A percentile compares a stretch with the other conserved stretches of the same genome.
Conservation (phyloP, 1,140 invertebrate species). For the Pteromalus puparum region DNA sequence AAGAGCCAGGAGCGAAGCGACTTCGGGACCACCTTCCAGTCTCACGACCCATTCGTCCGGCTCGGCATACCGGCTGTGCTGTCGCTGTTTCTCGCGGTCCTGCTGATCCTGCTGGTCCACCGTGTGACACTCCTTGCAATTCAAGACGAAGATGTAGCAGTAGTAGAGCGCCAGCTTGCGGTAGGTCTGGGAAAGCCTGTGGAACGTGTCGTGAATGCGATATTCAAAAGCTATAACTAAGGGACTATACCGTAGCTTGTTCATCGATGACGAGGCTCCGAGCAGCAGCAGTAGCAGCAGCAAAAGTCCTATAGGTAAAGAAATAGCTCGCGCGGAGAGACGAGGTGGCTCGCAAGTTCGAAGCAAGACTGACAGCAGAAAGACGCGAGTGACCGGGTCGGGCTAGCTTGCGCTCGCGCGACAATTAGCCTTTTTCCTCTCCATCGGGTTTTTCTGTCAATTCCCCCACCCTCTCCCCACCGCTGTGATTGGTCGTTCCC, state of each 20-base stretch:
- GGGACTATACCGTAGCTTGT: not conserved
- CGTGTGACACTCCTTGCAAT: not conserved
- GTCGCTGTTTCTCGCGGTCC: not conserved
- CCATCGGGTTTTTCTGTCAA: not conserved
- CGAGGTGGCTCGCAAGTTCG: not conserved
- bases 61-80: conserved; percentile 50
- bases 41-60: conserved; percentile 78
- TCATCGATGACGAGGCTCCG: not conserved
- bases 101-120: not conserved
- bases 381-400: not conserved
- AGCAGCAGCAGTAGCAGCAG: too few relatives aligned
- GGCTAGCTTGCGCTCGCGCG: not conserved
- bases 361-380: not conserved
- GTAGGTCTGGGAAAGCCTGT: not conserved
- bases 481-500: not conserved
- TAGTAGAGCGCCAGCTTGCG: conserved; percentile 9
- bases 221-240: not conserved
- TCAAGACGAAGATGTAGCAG: conserved; percentile 4
- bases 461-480: not conserved
- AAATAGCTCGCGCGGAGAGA: too few relatives aligned
- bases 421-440: conserved; percentile 26
- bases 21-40: conserved; percentile 72
- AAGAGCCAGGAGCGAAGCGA: conserved; percentile 73
- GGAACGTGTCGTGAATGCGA: not conserved
- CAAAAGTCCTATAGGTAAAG: too few relatives aligned